phyloP scores from a whole-genome alignment of 2,888 invertebrate species.

The Synergus umbraculus region DNA sequence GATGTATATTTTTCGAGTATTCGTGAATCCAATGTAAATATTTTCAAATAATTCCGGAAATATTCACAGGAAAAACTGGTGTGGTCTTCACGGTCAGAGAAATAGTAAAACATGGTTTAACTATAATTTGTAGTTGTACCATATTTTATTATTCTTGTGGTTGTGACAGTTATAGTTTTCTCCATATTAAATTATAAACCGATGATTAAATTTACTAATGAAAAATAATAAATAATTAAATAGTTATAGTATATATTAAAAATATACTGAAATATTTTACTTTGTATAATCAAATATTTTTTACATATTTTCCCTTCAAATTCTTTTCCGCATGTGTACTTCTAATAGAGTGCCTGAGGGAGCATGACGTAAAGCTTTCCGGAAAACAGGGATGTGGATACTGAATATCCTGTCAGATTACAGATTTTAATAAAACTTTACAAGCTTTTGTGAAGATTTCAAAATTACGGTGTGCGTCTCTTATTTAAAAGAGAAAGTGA shows the following conservation, averaged over 20 bases:
- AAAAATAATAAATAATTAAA: not conserved
- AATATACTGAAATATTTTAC: too few species aligned
- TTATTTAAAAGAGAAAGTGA: not conserved
- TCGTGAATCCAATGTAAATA: too few species aligned
- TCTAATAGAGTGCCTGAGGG: slow-evolving; percentile 23
- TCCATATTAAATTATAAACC: too few species aligned
- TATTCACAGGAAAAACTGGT: too few species aligned
- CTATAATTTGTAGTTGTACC: too few species aligned
- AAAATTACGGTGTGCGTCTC: not conserved
- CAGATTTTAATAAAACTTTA: slow-evolving; percentile 13
- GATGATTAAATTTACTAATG: too few species aligned
- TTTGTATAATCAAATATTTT: not conserved
- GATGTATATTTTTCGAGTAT: too few species aligned
- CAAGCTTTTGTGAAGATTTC: not conserved
- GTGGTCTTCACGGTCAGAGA: too few species aligned
- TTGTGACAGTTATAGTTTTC: too few species aligned
- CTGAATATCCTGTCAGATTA: slow-evolving; percentile 15
- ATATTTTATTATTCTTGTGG: too few species aligned
- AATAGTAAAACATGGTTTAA: too few species aligned
- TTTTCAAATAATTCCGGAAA: too few species aligned
- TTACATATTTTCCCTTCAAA: not conserved
- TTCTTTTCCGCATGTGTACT: slow-evolving; percentile 22
- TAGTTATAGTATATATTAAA: not conserved
- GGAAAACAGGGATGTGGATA: slow-evolving; percentile 18
- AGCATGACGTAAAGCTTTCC: not conserved